Evolutionary conservation across 2,113 vertebrate species (phyloP).

Genomic region (Scomber scombrus): DNA sequence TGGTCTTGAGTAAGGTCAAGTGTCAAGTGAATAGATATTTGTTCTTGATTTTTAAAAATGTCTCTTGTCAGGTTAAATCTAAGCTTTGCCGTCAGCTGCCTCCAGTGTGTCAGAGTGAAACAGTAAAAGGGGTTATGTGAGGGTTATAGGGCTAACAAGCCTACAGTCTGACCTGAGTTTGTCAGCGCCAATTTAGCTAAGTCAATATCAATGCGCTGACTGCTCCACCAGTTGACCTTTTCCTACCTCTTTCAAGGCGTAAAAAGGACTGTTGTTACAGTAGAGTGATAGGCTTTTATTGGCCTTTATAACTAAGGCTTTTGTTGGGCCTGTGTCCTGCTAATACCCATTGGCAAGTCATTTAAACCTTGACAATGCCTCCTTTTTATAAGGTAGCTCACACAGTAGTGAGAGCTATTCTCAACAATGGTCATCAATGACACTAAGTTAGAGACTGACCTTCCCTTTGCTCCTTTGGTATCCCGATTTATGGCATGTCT

Average conservation of each 20-base stretch:
- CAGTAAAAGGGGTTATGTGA: constrained; percentile 80
- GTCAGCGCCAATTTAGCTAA: constrained; percentile 79
- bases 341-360: constrained; percentile 83
- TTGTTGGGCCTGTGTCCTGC: constrained; percentile 83
- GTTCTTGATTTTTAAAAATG: constrained; percentile 45
- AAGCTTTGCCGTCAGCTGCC: constrained; percentile 50
- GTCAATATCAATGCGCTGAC: constrained; percentile 84
- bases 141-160: constrained; percentile 80
- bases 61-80: constrained; percentile 42
- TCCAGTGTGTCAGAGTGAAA: constrained; percentile 67
- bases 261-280: constrained; percentile 85
- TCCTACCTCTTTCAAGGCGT: constrained; percentile 74
- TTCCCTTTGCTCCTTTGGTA: constrained; percentile 64
- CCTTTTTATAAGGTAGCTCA: constrained; percentile 82
- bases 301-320: constrained; percentile 81
- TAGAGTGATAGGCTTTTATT: constrained; percentile 85
- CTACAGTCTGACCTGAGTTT: constrained; percentile 80
- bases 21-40: constrained; percentile 40
- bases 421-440: constrained; percentile 74
- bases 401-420: constrained; percentile 74
- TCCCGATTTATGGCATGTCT: constrained; percentile 44
- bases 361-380: constrained; percentile 83
- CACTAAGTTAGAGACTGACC: constrained; percentile 75
- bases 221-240: constrained; percentile 84
- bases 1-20: constrained; percentile 40